phyloP scores from a whole-genome alignment of 2,113 vertebrate genomes.

The Oreotrochilus melanogaster region DNA sequence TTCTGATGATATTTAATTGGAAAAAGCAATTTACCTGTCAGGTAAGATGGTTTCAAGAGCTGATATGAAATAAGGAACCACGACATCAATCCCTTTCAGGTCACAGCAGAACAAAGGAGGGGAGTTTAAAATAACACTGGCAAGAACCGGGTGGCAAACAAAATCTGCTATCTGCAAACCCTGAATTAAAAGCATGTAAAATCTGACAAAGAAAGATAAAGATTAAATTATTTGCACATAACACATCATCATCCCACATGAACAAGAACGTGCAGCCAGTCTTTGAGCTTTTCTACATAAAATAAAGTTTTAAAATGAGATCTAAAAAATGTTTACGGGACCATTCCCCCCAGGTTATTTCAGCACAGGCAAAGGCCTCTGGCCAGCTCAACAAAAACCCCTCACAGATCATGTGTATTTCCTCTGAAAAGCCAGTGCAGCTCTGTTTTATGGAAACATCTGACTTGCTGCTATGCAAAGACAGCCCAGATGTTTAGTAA shows the following conservation, averaged over 20 bases:
- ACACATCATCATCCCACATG: not conserved
- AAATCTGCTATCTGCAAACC: constrained; percentile 96
- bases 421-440: not conserved
- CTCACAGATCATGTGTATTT: not conserved
- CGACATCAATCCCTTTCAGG: constrained; percentile 94
- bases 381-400: not conserved
- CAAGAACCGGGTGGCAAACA: constrained; percentile 92
- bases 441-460: not conserved
- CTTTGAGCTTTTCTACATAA: not conserved
- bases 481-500: not conserved
- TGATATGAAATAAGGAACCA: constrained; percentile 96
- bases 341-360: not conserved
- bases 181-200: constrained; percentile 99
- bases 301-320: not conserved
- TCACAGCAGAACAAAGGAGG: constrained; percentile 95
- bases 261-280: not conserved
- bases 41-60: constrained; percentile 95
- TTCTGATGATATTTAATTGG: not conserved
- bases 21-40: constrained; percentile 86
- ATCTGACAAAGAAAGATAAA: constrained; percentile 85
- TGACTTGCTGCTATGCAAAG: not conserved
- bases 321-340: not conserved
- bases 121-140: constrained; percentile 95
- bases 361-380: not conserved
- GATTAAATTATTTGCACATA: constrained; percentile 66